Conservation (phyloP, 2,888 invertebrate species). For the Trisateles emortualis region DNA sequence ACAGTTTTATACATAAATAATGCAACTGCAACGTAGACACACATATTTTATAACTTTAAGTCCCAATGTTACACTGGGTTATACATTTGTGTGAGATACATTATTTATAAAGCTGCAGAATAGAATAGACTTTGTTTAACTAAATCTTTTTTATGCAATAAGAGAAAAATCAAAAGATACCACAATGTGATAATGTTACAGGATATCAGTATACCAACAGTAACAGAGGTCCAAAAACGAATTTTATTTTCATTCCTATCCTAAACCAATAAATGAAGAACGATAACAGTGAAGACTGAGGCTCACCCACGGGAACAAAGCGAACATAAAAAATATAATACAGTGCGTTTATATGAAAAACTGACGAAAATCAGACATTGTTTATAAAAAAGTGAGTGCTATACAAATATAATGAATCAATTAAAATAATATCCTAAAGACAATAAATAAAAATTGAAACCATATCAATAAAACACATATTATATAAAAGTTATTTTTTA, state of each 20-base stretch:
- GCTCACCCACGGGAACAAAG: slow-evolving; percentile 47
- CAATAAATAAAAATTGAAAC: slow-evolving; percentile 30
- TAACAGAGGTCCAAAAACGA: slow-evolving; percentile 56
- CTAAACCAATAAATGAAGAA: slow-evolving; percentile 50
- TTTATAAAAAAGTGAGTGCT: not conserved
- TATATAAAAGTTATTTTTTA: slow-evolving; percentile 31
- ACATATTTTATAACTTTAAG: no score
- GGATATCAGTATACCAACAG: slow-evolving; percentile 35
- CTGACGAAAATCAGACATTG: not conserved
- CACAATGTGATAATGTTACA: slow-evolving; percentile 11
- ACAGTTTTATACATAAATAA: no score
- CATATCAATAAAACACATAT: slow-evolving; percentile 41
- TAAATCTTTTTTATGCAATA: not conserved
- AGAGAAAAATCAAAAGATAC: slow-evolving; percentile 19
- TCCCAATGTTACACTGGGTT: no score
- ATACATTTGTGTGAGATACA: not conserved
- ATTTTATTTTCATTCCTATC: slow-evolving; percentile 55
- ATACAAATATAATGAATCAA: slow-evolving; percentile 9
- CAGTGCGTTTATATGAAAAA: slow-evolving; percentile 7
- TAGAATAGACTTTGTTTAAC: not conserved
- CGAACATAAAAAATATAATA: not conserved
- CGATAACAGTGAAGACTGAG: slow-evolving; percentile 53
- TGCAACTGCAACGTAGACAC: no score
- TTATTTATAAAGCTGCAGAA: not conserved
- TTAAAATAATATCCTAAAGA: slow-evolving; percentile 12